phyloP scores from a whole-genome alignment of 2,113 vertebrate genomes.

The Galeopterus variegatus region DNA sequence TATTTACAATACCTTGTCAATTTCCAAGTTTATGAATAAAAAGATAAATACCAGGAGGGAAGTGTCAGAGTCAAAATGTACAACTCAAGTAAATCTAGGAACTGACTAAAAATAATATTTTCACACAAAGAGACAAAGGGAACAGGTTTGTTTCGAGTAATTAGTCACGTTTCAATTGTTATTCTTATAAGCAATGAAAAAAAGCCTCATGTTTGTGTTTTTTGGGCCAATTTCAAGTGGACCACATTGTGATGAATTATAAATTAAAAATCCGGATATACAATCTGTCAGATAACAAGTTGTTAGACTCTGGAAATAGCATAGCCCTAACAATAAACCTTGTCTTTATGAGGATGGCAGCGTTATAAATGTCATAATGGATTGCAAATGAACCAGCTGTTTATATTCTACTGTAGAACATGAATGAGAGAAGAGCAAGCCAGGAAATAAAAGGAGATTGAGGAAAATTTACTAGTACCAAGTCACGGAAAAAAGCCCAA shows the following conservation, averaged over 20 bases:
- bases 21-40: conserved; percentile 82
- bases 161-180: conserved; percentile 60
- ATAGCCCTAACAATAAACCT: conserved; percentile 62
- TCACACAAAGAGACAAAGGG: conserved; percentile 63
- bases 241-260: conserved; percentile 73
- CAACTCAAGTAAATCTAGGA: conserved; percentile 73
- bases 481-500: conserved; percentile 66
- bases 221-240: conserved; percentile 70
- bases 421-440: conserved; percentile 26
- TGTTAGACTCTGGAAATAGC: conserved; percentile 47
- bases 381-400: conserved; percentile 73
- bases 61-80: conserved; percentile 69
- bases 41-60: conserved; percentile 73
- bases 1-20: conserved; percentile 82
- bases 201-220: conserved; percentile 64
- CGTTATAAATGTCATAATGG: conserved; percentile 76
- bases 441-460: conserved; percentile 65
- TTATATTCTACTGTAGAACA: conserved; percentile 68
- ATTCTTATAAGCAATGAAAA: conserved; percentile 76
- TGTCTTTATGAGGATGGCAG: conserved; percentile 35
- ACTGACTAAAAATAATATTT: conserved; percentile 79
- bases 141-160: conserved; percentile 64
- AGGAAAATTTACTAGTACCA: conserved; percentile 74
- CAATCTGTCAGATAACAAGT: conserved; percentile 68
- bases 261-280: conserved; percentile 64